Evolutionary conservation across 2,113 vertebrate genomes (phyloP), one percentile per base, ranked within the genome.

Genomic region (Tetrao urogallus): DNA sequence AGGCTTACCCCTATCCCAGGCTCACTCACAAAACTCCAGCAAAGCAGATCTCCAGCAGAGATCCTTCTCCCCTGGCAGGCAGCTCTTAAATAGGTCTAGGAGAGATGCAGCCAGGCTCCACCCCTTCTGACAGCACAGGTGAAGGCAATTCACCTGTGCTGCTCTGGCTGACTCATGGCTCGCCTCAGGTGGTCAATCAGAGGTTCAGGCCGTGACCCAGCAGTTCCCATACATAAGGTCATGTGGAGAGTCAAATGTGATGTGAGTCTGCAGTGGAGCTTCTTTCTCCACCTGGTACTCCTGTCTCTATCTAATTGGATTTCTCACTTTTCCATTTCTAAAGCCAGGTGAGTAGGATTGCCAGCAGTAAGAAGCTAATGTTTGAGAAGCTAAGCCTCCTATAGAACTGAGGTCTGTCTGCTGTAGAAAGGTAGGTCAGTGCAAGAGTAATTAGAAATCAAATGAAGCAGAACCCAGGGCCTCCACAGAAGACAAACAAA

Each of bases 391-490:
- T 81, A 69, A 95, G 75, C 63, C 22, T 93, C 58, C 82, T 56
- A 32, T 72, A 89, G 57, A 82, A 86, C 2, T 84, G 73, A 86
- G 90, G 76, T 54, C 85, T 83, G 79, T 75, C 69, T 82, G 82
- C 80, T 86, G 82, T 85, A 91, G 94, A 94, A 94, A 95, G 91
- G 94, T 92, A 94, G 88, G 79, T 79, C 91, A 92, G 93, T 89
- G 58, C 75, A 78, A 80, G 65, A 90, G 76, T 92, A 94, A 94
- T 96, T 89, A 94, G 80, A 92, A 95, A 88, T 89, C 82, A 94
- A 96, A 93, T 91, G 87, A 96, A 95, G 96, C 79, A 97, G 95
- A 96, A 95, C 85, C 88, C 93, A 94, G 93, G 79, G 57, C 72
- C 85, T 82, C 85, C 47, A 67, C 82, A 86, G 28, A 4, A 58